Conservation (phyloP, 1,140 invertebrate genomes). For the Halyomorpha halys region DNA sequence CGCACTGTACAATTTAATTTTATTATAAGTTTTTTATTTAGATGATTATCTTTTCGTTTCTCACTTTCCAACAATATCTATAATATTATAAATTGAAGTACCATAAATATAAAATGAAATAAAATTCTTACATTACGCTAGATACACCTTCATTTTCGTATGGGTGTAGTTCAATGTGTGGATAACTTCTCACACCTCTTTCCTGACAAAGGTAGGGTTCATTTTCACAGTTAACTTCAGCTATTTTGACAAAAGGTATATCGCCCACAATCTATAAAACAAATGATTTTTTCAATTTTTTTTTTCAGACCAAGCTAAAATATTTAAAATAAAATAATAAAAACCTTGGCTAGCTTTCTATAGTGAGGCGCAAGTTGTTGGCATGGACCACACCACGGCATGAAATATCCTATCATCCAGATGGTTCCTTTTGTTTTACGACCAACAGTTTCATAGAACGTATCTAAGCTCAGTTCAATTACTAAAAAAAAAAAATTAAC, state of each 20-base stretch:
- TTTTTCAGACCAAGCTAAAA: too few relatives aligned
- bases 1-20: too few relatives aligned
- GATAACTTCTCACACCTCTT: slow-evolving; percentile 54
- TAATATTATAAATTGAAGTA: too few relatives aligned
- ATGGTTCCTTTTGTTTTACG: slow-evolving; percentile 41
- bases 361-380: slow-evolving; percentile 51
- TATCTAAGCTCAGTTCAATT: slow-evolving; percentile 41
- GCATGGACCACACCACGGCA: slow-evolving; percentile 59
- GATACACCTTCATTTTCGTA: slow-evolving; percentile 40
- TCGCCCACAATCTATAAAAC: slow-evolving; percentile 36
- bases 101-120: slow-evolving; percentile 5
- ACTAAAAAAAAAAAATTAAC: slow-evolving; percentile 39
- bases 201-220: slow-evolving; percentile 45
- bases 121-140: slow-evolving; percentile 41
- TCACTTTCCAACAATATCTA: too few relatives aligned
- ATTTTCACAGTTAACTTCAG: slow-evolving; percentile 54
- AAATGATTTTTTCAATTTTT: not conserved
- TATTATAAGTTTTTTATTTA: too few relatives aligned
- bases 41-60: too few relatives aligned
- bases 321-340: too few relatives aligned
- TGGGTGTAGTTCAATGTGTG: slow-evolving; percentile 58
- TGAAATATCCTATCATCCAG: slow-evolving; percentile 58
- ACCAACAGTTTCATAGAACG: slow-evolving; percentile 46
- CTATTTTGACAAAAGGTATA: slow-evolving; percentile 47
- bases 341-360: slow-evolving; percentile 42